Base-by-base conservation (phyloP, 2,888 invertebrate species). In the Notodonta dromedarius region DNA sequence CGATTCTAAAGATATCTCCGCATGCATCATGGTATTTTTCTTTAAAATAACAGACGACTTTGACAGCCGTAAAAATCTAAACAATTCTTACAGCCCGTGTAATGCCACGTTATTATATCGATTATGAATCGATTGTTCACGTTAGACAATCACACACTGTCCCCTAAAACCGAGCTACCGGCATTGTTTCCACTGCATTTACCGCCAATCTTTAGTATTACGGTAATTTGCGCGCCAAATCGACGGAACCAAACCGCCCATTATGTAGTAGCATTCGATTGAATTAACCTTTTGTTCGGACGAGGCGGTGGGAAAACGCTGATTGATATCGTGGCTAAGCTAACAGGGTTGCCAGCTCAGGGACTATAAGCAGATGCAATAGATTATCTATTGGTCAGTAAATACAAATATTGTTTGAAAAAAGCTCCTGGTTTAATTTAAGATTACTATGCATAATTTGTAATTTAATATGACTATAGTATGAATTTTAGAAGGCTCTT, bases 201-300 rank as follows among this genome's bases (percentile, higher is more conserved):
- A 65, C 24, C 39, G 57, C 55, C 50, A 46, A 57, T 57, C 59
- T 63, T 55, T 48, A 46, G 65, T 64, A 72, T 73, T 66, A 71
- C 64, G 66, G 70, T 63, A 67, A 76, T 77, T 80, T 76, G 60
- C 68, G 62, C 12, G 63, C 63, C 62, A 69, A 77, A 80, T 72
- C 57, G 70, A 70, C 72, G 77, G 77, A 79, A 80, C 76, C 60
- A 71, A 72, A 70, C 59, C 59, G 58, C 65, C 70, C 59, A 75
- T 73, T 76, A 73, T 71, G 66, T 57, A 62, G 62, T 61, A 50
- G 57, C 57, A 67, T 51, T 50, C 56, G 59, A 62, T 51, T 58
- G 56, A 56, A 60, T 66, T 59, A 57, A 59, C 52, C 24, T 58
- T n/a, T 39, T 54, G 54, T 54, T 54, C 39, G 39, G 8, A n/a